Evolutionary conservation across 2,888 invertebrate genomes (phyloP).

Genomic region (Nomada lathburiana): DNA sequence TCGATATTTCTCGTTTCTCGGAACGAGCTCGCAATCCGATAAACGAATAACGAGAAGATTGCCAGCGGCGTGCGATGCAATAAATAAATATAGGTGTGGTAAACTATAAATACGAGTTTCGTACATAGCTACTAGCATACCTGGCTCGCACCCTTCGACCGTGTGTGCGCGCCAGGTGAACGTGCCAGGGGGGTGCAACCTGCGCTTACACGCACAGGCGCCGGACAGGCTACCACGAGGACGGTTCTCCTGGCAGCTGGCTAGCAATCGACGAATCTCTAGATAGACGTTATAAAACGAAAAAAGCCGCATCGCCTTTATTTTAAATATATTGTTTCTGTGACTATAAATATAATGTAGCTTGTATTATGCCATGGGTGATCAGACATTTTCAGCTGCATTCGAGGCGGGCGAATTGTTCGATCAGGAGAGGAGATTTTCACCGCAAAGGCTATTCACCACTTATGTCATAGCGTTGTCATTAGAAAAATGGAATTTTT

Average conservation of each 20-base stretch:
- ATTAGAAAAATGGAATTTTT: too few species aligned
- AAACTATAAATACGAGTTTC: slow-evolving; percentile 37
- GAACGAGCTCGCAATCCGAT: slow-evolving; percentile 67
- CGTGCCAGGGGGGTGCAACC: slow-evolving; percentile 20
- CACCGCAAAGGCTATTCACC: too few species aligned
- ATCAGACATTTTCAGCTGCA: too few species aligned
- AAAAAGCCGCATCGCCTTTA: slow-evolving; percentile 7
- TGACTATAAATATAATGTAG: background rate
- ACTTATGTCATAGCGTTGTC: too few species aligned
- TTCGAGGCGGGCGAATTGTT: too few species aligned
- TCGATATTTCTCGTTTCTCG: slow-evolving; percentile 68
- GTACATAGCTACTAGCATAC: slow-evolving; percentile 29
- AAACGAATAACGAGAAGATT: slow-evolving; percentile 72
- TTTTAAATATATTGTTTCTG: slow-evolving; percentile 1
- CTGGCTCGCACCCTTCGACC: background rate
- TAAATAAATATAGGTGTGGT: slow-evolving; percentile 58
- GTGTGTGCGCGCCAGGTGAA: slow-evolving; percentile 37
- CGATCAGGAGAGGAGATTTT: too few species aligned
- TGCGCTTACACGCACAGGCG: slow-evolving; percentile 16
- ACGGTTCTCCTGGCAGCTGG: background rate
- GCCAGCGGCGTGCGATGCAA: slow-evolving; percentile 59
- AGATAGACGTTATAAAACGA: background rate
- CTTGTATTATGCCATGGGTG: too few species aligned
- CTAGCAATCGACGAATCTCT: slow-evolving; percentile 31
- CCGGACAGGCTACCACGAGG: background rate